A percentile compares a stretch with the other conserved stretches of the same genome.
Evolutionary conservation across 2,797 vertebrate species (phyloP).

Genomic region (Trematomus bernacchii): DNA sequence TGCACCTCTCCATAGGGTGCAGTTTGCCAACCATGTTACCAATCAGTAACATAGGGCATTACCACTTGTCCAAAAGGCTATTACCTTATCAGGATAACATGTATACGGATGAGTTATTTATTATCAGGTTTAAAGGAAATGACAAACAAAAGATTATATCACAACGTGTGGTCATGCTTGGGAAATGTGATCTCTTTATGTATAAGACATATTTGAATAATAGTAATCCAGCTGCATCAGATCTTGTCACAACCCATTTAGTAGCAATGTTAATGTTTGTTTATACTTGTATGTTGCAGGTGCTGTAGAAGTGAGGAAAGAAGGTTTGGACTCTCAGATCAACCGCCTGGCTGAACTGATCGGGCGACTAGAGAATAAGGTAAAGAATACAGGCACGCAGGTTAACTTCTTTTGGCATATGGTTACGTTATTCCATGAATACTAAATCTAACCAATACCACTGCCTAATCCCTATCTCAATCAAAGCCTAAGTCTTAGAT

Average conservation of each 20-base stretch:
- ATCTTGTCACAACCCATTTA: constrained; percentile 2
- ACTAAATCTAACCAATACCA: not conserved
- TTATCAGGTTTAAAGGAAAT: too few species aligned
- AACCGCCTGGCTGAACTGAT: constrained; percentile 95
- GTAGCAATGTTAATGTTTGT: not conserved
- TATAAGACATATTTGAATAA: constrained; percentile 10
- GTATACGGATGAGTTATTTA: too few species aligned
- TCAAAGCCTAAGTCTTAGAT: not conserved
- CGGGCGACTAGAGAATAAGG: constrained; percentile 96
- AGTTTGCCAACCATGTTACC: too few species aligned
- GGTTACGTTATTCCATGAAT: not conserved
- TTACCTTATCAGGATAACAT: too few species aligned
- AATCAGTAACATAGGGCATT: too few species aligned
- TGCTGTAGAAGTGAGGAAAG: constrained; percentile 89
- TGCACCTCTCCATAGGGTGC: too few species aligned
- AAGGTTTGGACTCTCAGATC: constrained; percentile 94
- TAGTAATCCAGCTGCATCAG: constrained; percentile 1
- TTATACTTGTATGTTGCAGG: constrained; percentile 75
- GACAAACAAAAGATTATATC: too few species aligned
- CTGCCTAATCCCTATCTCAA: not conserved
- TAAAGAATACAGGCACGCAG: constrained; percentile 57
- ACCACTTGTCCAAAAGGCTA: too few species aligned
- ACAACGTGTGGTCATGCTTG: too few species aligned
- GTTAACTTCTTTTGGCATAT: constrained; percentile 1
- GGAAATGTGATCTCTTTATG: too few species aligned